phyloP scores from a whole-genome alignment of 2,797 vertebrate species.

The Gymnocypris eckloni region DNA sequence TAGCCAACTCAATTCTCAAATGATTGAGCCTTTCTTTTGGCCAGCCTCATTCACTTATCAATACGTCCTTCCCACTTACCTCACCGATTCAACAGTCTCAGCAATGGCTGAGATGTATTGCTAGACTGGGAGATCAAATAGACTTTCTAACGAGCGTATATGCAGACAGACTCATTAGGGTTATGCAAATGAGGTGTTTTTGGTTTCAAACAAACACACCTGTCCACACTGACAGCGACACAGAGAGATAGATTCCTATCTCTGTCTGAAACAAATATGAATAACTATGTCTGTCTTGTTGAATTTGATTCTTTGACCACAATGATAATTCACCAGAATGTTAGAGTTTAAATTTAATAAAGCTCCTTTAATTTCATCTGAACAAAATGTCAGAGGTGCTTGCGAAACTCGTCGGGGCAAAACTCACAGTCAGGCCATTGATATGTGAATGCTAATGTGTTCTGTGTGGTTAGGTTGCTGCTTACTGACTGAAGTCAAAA shows the following conservation, averaged over 20 bases:
- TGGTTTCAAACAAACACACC: not conserved
- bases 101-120: conserved; percentile 2
- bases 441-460: not conserved
- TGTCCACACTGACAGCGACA: not conserved
- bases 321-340: not conserved
- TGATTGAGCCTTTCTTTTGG: conserved; percentile 16
- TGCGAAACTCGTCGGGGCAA: not conserved
- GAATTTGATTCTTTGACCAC: not conserved
- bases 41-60: conserved; percentile 31
- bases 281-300: conserved; percentile 8
- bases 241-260: not conserved
- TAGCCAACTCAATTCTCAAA: conserved; percentile 48
- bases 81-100: conserved; percentile 8
- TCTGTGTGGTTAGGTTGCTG: not conserved
- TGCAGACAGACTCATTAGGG: conserved; percentile 36
- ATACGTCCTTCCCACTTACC: conserved; percentile 12
- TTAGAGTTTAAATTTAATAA: conserved; percentile 3
- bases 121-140: conserved; percentile 39
- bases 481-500: not conserved
- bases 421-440: not conserved
- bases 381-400: conserved; percentile 12
- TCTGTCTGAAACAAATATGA: not conserved
- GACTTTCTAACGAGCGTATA: conserved; percentile 37
- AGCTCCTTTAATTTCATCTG: not conserved
- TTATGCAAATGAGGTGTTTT: conserved; percentile 8